Percentiles rank a stretch among this genome's conserved stretches.
phyloP scores from a whole-genome alignment of 2,113 vertebrate genomes.

The Aphelocoma coerulescens region DNA sequence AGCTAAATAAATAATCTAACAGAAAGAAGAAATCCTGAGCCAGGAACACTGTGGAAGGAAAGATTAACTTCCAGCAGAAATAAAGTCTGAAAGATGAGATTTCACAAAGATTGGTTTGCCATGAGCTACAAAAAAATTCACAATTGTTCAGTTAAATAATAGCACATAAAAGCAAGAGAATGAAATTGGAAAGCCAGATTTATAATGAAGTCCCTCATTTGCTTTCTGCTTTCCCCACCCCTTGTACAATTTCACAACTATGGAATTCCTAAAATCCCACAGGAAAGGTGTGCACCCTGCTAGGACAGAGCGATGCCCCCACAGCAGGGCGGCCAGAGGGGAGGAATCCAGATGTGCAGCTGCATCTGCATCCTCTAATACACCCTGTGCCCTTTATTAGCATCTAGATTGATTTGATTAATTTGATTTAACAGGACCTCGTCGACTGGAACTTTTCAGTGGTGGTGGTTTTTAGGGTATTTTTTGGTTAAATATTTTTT shows the following conservation, averaged over 20 bases:
- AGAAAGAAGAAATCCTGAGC: background rate
- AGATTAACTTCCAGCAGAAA: background rate
- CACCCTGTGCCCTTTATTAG: background rate
- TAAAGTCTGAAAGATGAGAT: background rate
- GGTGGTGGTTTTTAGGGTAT: background rate
- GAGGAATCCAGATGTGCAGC: background rate
- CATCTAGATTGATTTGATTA: accelerated
- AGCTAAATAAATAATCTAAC: background rate
- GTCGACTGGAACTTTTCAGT: background rate
- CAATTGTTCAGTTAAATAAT: background rate
- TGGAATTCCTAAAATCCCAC: background rate
- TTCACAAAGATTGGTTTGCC: background rate
- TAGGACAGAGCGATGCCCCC: background rate
- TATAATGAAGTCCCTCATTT: background rate
- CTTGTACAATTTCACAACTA: accelerated
- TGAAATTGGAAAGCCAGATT: background rate
- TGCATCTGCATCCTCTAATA: background rate
- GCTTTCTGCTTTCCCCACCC: background rate
- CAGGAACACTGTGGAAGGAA: background rate
- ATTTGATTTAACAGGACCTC: background rate
- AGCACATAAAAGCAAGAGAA: background rate
- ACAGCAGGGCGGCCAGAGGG: background rate
- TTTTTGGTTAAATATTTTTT: background rate
- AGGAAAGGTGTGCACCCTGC: background rate
- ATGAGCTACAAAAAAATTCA: background rate